Conservation (phyloP, 2,797 vertebrate genomes). For the Hozukius guyotensis region DNA sequence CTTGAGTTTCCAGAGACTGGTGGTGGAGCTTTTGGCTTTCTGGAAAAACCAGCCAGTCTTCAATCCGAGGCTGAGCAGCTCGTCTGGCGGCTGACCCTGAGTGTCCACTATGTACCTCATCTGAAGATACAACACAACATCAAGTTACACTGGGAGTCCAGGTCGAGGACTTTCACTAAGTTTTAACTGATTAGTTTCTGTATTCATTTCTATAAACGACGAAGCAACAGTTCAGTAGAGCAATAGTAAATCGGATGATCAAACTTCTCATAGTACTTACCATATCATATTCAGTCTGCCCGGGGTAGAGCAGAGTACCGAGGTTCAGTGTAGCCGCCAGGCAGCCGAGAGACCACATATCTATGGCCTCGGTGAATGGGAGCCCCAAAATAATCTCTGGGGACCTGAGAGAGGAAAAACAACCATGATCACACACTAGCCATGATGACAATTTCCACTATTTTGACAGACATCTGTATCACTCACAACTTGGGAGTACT, state of each 20-base stretch:
- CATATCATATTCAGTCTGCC: neutral
- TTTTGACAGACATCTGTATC: neutral
- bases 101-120: constrained; percentile 16
- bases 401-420: neutral
- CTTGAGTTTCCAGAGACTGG: constrained; percentile 2
- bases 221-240: neutral
- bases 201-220: neutral
- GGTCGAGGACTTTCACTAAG: neutral
- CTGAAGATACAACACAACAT: constrained; percentile 19
- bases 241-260: neutral
- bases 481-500: neutral
- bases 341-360: constrained; percentile 35
- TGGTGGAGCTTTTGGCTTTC: neutral
- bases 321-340: neutral
- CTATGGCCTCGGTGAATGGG: constrained; percentile 6
- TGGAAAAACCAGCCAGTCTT: neutral
- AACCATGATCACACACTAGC: neutral
- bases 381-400: constrained; percentile 7
- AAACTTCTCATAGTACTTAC: neutral
- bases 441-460: neutral
- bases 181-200: neutral
- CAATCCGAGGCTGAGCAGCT: neutral
- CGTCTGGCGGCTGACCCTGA: constrained; percentile 19
- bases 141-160: neutral
- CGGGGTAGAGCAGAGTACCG: neutral